These are phyloP conservation scores for Drosophila auraria DNA, from an alignment of 1,140 invertebrate genomes.

Conservation along the genomic window DNA sequence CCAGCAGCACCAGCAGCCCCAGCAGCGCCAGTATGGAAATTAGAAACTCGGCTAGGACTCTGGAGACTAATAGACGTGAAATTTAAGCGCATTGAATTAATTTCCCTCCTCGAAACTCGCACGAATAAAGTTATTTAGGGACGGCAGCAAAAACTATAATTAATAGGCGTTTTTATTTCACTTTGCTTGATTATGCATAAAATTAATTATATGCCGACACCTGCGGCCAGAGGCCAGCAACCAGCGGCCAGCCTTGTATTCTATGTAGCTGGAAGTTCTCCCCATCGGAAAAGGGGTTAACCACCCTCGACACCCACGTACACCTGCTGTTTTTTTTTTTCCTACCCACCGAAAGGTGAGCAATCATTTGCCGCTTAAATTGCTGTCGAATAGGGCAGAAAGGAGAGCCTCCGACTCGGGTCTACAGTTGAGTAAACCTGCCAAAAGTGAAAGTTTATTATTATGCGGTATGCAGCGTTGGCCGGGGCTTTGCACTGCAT, in stretches of 20 bases:
- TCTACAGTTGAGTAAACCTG: conserved; percentile 19
- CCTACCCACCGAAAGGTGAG: background rate
- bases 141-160: conserved; percentile 72
- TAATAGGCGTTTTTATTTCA: conserved; percentile 77
- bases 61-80: conserved; percentile 80
- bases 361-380: conserved; percentile 54
- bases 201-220: conserved; percentile 73
- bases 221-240: conserved; percentile 22
- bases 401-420: background rate
- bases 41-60: conserved; percentile 67
- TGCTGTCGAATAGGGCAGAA: conserved; percentile 45
- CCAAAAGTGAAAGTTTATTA: conserved; percentile 74
- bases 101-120: conserved; percentile 17
- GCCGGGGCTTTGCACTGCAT: conserved; percentile 30
- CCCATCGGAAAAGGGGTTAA: conserved; percentile 52
- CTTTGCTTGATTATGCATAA: conserved; percentile 69
- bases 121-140: conserved; percentile 71
- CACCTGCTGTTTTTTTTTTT: conserved; percentile 7
- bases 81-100: conserved; percentile 84
- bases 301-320: background rate
- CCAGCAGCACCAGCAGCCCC: conserved; percentile 48
- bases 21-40: conserved; percentile 65
- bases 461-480: conserved; percentile 64
- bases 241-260: background rate
- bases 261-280: background rate